Base-by-base conservation (phyloP, 2,797 vertebrate species). In the Sarcoramphus papa region DNA sequence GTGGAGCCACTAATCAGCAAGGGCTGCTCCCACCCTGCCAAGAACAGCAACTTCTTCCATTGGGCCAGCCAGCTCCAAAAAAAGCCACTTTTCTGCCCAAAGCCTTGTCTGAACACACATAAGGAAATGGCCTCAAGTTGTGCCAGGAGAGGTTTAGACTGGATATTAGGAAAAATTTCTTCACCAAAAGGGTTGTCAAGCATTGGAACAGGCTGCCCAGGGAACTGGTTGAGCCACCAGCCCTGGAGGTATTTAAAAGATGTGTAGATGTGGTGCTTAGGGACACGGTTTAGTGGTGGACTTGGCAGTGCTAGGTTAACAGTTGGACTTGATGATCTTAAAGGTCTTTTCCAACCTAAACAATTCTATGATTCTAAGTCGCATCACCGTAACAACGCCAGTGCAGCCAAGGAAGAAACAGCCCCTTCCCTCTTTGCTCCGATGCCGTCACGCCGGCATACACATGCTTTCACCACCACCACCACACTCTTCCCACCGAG, bases 391-490 rank as follows among this genome's bases (percentile, higher is more conserved):
- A 74, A 57, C 51, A 93, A 24, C 1, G 4, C 12, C 13, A 10
- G 54, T 1, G 9, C 53, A 92, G 74, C 8, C 6, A 11, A 70
- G 24, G 43, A 76, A 65, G 33, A 56, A 85, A 77, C 19, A 78
- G 23, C 12, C 45, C 51, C 41, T 62, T 72, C 30, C 24, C 48
- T 47, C 51, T 45, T 30, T 25, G 14, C 54, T 80, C 33, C 14
- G 23, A 27, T 4, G 22, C 30, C 20, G 8, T 50, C 78, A 74
- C 2, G 2, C 3, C 0, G 0, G 16, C 0, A 0, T 14, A 19
- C 47, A n/a, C 0, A 0, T 2, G 1, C 4, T 2, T 14, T 62
- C 65, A 56, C 24, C 33, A 27, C 41, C 40, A 41, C 23, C 45
- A 57, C 17, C 69, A 22, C 0, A 0, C 40, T 79, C 56, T 33